Evolutionary conservation across 1,140 invertebrate species (phyloP).

Genomic region (Pachyrhynchus sulphureomaculatus): DNA sequence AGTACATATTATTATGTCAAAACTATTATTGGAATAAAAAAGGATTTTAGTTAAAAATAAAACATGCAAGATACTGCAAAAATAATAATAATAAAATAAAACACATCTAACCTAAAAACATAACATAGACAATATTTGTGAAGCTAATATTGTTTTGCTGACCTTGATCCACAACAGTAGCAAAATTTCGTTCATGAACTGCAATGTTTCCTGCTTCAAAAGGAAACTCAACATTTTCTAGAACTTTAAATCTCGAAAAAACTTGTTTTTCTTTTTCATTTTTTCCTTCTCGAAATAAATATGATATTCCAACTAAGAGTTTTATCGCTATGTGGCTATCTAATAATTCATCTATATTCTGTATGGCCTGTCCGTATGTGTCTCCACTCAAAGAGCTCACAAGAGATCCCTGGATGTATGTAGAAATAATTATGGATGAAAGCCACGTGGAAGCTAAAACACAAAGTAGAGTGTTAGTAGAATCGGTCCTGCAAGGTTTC

Average conservation of each 20-base stretch:
- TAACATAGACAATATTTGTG: no score
- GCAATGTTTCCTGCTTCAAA: slow-evolving; percentile 10
- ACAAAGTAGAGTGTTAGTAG: no score
- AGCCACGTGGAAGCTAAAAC: no score
- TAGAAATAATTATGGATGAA: not conserved
- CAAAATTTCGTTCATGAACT: not conserved
- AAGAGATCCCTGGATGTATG: slow-evolving; percentile 3
- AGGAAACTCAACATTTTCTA: not conserved
- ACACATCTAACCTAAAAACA: no score
- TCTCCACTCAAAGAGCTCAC: slow-evolving; percentile 1
- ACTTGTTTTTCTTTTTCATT: not conserved
- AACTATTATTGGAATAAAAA: no score
- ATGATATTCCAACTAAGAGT: not conserved
- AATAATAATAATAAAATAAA: no score
- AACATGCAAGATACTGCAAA: no score
- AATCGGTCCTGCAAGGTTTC: no score
- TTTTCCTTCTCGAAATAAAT: not conserved
- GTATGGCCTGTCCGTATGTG: slow-evolving; percentile 7
- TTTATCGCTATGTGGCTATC: slow-evolving; percentile 2
- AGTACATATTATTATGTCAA: no score
- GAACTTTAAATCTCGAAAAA: not conserved
- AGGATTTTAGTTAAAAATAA: no score
- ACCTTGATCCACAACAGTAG: slow-evolving; percentile 16
- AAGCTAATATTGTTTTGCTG: not conserved
- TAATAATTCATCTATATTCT: slow-evolving; percentile 1